phyloP scores from a whole-genome alignment of 2,797 vertebrate genomes.

The Pseudochromis fuscus region DNA sequence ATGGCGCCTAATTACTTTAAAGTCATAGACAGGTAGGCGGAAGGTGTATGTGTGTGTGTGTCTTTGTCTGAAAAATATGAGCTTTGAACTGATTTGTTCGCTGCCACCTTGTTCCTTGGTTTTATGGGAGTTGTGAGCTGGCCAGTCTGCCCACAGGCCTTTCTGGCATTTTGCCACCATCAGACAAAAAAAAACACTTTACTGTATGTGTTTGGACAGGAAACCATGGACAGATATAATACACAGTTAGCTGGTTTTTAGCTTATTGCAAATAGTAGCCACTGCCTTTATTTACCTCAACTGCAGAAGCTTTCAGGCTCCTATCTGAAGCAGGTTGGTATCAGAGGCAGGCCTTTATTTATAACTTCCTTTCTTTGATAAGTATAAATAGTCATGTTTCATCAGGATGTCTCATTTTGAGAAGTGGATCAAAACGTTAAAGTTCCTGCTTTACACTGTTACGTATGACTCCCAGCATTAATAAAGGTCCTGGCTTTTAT shows the following conservation, averaged over 20 bases:
- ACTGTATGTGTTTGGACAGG: background rate
- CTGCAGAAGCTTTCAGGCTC: too few species aligned
- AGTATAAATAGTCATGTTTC: too few species aligned
- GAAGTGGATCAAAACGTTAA: too few species aligned
- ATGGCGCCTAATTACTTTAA: slow-evolving; percentile 75
- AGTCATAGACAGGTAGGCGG: slow-evolving; percentile 71
- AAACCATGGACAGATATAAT: background rate
- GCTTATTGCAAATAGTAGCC: background rate
- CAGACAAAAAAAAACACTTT: slow-evolving; percentile 6
- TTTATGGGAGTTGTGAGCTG: slow-evolving; percentile 45
- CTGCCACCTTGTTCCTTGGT: slow-evolving; percentile 33
- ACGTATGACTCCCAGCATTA: too few species aligned
- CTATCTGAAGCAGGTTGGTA: too few species aligned
- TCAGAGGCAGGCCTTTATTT: too few species aligned
- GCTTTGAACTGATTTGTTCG: slow-evolving; percentile 65
- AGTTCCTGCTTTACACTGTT: too few species aligned
- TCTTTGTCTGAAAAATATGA: slow-evolving; percentile 49
- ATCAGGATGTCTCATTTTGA: too few species aligned
- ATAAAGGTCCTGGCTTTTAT: too few species aligned
- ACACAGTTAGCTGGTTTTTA: background rate
- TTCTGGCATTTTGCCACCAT: slow-evolving; percentile 33
- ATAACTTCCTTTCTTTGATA: too few species aligned
- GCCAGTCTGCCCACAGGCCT: slow-evolving; percentile 18
- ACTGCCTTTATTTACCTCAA: too few species aligned
- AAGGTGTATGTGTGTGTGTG: slow-evolving; percentile 55